These are phyloP conservation scores for Champsocephalus gunnari DNA, from an alignment of 2,797 vertebrate genomes.

Conservation along the genomic window DNA sequence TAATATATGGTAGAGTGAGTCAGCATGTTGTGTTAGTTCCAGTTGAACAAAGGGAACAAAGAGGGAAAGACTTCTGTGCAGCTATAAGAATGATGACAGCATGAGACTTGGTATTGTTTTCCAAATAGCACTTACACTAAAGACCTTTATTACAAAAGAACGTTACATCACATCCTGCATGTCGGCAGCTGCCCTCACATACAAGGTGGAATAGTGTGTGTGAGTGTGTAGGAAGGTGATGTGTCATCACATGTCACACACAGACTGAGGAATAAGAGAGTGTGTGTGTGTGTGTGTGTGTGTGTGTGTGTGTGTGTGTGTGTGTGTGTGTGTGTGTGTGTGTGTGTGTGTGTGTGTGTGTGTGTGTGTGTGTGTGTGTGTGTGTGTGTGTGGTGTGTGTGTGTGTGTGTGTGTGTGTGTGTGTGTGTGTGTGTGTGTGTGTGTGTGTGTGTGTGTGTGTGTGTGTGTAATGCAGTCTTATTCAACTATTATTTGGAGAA, in stretches of 20 bases:
- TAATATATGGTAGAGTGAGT: too few species aligned
- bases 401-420: not conserved
- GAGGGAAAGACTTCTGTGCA: too few species aligned
- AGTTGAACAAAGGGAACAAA: too few species aligned
- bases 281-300: not conserved
- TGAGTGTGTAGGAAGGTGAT: not conserved
- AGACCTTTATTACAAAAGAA: constrained; percentile 9
- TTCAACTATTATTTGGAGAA: constrained; percentile 2
- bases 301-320: constrained; percentile 3
- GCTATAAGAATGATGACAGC: too few species aligned
- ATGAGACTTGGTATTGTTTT: not conserved
- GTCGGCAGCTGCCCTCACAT: not conserved
- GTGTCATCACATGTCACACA: constrained; percentile 36
- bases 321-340: constrained; percentile 1
- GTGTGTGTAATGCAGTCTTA: not conserved
- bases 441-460: not conserved
- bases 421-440: not conserved
- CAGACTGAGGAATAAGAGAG: constrained; percentile 7
- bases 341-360: not conserved
- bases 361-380: not conserved
- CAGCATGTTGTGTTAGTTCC: too few species aligned
- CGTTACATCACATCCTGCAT: constrained; percentile 28
- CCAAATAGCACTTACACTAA: not conserved
- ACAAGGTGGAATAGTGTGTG: constrained; percentile 12
- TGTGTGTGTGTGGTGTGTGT: not conserved